These are phyloP conservation scores for Papilio protenor DNA, from an alignment of 2,888 invertebrate species.

Conservation along the genomic window DNA sequence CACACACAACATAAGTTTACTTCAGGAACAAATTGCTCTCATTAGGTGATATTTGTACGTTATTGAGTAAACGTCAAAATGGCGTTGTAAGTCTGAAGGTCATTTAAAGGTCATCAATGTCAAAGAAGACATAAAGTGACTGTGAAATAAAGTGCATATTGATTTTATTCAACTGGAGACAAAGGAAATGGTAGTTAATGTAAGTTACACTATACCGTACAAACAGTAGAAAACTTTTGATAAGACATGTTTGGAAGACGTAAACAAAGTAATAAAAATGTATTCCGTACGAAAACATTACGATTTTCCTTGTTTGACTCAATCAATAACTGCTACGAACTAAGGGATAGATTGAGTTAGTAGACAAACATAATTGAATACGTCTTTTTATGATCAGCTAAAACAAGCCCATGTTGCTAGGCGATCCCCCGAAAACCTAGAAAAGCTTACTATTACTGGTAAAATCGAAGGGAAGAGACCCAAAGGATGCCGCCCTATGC, in stretches of 20 bases:
- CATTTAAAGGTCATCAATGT: neutral
- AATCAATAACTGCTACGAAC: neutral
- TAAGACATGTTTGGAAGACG: neutral
- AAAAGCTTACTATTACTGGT: neutral
- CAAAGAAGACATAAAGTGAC: neutral
- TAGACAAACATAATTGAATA: neutral
- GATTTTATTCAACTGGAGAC: neutral
- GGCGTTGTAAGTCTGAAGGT: neutral
- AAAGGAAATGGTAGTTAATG: neutral
- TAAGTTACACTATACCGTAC: neutral
- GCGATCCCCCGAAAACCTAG: too few species aligned
- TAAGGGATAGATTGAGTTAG: neutral
- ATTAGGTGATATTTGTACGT: neutral
- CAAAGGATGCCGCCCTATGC: too few species aligned
- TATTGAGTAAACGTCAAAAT: neutral
- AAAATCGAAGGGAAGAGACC: too few species aligned
- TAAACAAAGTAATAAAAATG: conserved; percentile 14
- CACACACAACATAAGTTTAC: neutral
- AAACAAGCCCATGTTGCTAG: too few species aligned
- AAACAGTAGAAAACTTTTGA: conserved; percentile 10
- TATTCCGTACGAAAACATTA: neutral
- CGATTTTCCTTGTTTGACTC: neutral
- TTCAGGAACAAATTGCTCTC: neutral
- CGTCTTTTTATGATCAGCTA: neutral
- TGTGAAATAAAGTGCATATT: neutral